Percentiles rank a stretch among this genome's conserved stretches.
Conservation (phyloP, 2,113 vertebrate species). For the Bubo bubo region DNA sequence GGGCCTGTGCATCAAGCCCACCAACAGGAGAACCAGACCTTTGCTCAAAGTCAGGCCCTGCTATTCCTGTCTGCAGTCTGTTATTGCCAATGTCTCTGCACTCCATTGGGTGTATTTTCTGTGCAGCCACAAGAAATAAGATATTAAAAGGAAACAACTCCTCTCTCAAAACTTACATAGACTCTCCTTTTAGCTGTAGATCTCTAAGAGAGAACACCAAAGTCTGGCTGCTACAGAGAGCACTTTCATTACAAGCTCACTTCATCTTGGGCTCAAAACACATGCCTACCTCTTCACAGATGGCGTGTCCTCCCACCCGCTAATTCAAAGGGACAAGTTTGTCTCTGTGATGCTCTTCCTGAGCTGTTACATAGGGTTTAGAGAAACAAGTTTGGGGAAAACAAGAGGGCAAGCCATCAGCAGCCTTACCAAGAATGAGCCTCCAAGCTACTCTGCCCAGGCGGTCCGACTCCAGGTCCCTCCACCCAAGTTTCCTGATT, state of each 20-base stretch:
- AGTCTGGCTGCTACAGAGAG: not conserved
- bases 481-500: not conserved
- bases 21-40: not conserved
- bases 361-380: fast-evolving
- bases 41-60: not conserved
- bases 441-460: not conserved
- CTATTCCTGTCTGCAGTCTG: not conserved
- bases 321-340: not conserved
- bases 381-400: not conserved
- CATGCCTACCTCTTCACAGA: not conserved
- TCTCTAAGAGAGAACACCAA: not conserved
- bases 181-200: fast-evolving
- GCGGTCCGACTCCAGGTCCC: not conserved
- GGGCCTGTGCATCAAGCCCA: not conserved
- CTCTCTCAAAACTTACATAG: not conserved
- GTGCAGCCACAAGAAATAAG: not conserved
- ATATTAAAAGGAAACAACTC: not conserved
- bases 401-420: not conserved
- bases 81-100: not conserved
- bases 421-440: not conserved
- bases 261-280: not conserved
- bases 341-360: not conserved
- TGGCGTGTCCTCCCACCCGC: fast-evolving
- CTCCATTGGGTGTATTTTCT: not conserved
- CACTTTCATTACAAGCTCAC: not conserved